Conservation (phyloP, 1,140 invertebrate genomes). For the Cylas formicarius region DNA sequence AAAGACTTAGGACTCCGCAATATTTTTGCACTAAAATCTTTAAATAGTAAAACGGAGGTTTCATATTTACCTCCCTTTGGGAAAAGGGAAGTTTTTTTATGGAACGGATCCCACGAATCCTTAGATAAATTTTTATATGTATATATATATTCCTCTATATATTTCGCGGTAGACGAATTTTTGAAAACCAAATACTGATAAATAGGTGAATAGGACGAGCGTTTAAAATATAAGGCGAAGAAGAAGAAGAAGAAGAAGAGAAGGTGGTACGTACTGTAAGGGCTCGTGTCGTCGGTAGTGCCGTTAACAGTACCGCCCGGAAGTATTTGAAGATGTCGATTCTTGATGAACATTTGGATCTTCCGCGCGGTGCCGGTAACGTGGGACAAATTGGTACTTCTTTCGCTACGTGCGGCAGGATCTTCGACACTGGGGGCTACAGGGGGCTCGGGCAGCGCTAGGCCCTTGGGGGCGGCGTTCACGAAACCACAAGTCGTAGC, state of each 20-base stretch:
- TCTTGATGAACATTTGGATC: slow-evolving; percentile 74
- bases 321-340: slow-evolving; percentile 66
- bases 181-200: too few species aligned
- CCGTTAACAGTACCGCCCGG: slow-evolving; percentile 74
- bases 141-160: too few species aligned
- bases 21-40: too few species aligned
- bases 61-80: too few species aligned
- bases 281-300: slow-evolving; percentile 62
- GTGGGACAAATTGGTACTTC: slow-evolving; percentile 67
- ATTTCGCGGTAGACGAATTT: too few species aligned
- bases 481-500: slow-evolving; percentile 38
- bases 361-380: slow-evolving; percentile 64
- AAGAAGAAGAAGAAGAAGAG: not conserved
- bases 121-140: too few species aligned
- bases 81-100: too few species aligned
- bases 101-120: too few species aligned
- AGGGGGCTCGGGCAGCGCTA: slow-evolving; percentile 14
- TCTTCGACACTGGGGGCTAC: slow-evolving; percentile 29
- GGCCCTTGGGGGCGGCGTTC: slow-evolving; percentile 31
- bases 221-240: not conserved
- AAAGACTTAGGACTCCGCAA: too few species aligned
- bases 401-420: slow-evolving; percentile 46
- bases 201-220: too few species aligned
- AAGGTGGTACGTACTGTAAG: slow-evolving; percentile 64
- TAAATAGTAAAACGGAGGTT: too few species aligned